These are phyloP conservation scores for Corynorhinus townsendii DNA, from an alignment of 2,113 vertebrate species.

Conservation along the genomic window DNA sequence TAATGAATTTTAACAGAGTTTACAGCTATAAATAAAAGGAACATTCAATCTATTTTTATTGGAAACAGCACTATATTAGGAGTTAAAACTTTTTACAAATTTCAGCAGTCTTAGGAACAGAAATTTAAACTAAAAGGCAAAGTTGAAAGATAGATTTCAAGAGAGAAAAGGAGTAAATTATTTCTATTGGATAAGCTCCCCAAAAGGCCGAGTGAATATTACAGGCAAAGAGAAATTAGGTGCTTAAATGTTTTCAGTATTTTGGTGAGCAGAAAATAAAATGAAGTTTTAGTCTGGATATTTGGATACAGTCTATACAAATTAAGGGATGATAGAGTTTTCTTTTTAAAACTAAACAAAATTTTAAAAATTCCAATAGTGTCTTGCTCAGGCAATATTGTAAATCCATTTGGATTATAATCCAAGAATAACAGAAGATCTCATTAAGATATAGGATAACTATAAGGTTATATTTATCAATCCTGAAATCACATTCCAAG, in stretches of 20 bases:
- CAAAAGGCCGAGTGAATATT: not conserved
- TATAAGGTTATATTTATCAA: not conserved
- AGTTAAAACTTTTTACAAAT: not conserved
- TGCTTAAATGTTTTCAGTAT: not conserved
- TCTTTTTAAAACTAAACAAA: not conserved
- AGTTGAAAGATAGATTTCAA: not conserved
- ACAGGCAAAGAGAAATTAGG: not conserved
- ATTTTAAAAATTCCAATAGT: not conserved
- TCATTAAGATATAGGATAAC: not conserved
- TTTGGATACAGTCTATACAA: not conserved
- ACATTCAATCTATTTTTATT: not conserved
- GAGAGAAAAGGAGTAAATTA: not conserved
- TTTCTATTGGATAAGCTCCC: not conserved
- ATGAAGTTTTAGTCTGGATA: not conserved
- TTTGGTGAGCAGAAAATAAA: not conserved
- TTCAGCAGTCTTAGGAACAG: not conserved
- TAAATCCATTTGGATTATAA: not conserved
- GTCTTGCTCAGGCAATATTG: not conserved
- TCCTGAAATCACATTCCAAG: not conserved
- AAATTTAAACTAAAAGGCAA: not conserved
- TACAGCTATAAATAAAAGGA: not conserved
- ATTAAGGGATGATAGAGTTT: not conserved
- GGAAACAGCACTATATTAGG: not conserved
- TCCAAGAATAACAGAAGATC: not conserved
- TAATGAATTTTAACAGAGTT: not conserved